Base-by-base conservation (phyloP, 1,140 invertebrate genomes). In the Ceratosolen fusciceps region DNA sequence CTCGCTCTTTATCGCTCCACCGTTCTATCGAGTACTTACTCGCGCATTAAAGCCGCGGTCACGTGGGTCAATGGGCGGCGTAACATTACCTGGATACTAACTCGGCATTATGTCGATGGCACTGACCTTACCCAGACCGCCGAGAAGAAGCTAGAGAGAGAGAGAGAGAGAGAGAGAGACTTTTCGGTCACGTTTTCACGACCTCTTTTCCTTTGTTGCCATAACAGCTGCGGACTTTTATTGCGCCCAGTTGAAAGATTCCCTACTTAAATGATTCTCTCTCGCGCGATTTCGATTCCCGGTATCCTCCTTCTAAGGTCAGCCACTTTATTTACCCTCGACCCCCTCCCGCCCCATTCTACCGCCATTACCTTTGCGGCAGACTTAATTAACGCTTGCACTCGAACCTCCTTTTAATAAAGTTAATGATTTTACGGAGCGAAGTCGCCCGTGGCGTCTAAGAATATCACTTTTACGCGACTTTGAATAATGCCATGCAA, bases 71-170 rank as follows among this genome's bases (percentile, higher is more conserved):
- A 26, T 65, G 84, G 83, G 84, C 81, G 83, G 9, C 47, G 29
- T 54, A 31, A 52, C 16, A 9, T 85, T 84, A 84, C 81, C 83
- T 84, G 84, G 84, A 85, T 84, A 87, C 85, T 85, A 87, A 87
- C 85, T 73, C 34, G 82, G 83, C 83, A 77, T 86, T 83, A 84
- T 82, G 82, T 83, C 77, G 82, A 79, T 84, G 85, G 83, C 85
- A 87, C 87, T 88, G 86, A 88, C 87, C 87, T 88, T 88, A 86
- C 83, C 80, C 79, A 68, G 16, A 78, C 26, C 49, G 37, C 54
- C 39, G 29, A 52, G 62, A 26, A 71, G 19, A n/a, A n/a, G n/a
- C n/a, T n/a, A n/a, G n/a, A n/a, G n/a, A n/a, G n/a, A n/a, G n/a
- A n/a, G n/a, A n/a, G n/a, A n/a, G n/a, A n/a, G n/a, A n/a, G n/a